Evolutionary conservation across 2,113 vertebrate species (phyloP), one percentile per base, ranked within the genome.

Genomic region (Campylorhamphus procurvoides): DNA sequence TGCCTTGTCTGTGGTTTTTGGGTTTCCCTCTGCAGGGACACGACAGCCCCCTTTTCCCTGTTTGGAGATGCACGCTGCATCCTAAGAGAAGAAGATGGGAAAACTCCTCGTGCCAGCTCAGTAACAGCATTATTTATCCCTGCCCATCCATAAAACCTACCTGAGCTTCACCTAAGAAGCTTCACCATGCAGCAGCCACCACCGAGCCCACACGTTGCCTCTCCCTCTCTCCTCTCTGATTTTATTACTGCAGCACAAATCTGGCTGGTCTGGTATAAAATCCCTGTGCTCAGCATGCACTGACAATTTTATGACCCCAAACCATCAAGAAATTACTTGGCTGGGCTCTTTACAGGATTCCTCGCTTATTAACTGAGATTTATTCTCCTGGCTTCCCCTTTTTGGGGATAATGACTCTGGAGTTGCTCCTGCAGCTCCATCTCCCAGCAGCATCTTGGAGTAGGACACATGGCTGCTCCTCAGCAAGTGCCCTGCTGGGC

Each of bases 1-100:
- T 78, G 62, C 92, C 73, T 93, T 9, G 37, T 95, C 93, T 97
- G 97, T 97, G 97, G 94, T 89, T 97, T 97, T 97, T 97, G 97
- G 97, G 96, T 98, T 98, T 97, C 94, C 96, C 96, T 91, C 93
- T 75, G 92, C 93, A 90, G 67, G 75, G 95, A 94, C 77, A 18
- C 11, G 1, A 78, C 78, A 71, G 53, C 39, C 11, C 12, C 72
- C 86, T 87, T 67, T 35, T 76, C 74, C 74, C 69, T 18, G 1
- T 27, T 6, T 19, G 12, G 22, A 59, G 82, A 89, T 6, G 6
- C 5, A 0, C 0, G 0, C 71, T 33, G 67, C 82, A 55, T 47
- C 76, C 72, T 1, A 8, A 62, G 64, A 59, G 59, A 49, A 58
- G 69, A 28, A 1, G 46, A 31, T 18, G 49, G 82, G 87, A 77